These are phyloP conservation scores for Falco naumanni DNA, from an alignment of 2,797 vertebrate genomes.

Conservation along the genomic window DNA sequence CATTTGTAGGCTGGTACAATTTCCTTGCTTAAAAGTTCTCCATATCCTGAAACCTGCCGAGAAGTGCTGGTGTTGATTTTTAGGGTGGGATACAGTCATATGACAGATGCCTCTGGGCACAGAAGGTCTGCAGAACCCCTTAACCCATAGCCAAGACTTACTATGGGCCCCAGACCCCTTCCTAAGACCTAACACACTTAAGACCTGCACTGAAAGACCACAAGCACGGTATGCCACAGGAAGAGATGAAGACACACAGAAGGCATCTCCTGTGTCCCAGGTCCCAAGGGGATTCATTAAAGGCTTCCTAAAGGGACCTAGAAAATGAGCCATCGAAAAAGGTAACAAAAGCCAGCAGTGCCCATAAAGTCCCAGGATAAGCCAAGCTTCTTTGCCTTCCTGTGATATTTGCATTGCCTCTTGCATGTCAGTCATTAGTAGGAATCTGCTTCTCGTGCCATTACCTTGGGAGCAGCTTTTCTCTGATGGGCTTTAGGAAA, in stretches of 20 bases:
- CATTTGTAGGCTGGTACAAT: accelerated
- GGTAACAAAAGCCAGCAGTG: neutral
- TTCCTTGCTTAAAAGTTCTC: neutral
- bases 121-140: neutral
- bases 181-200: neutral
- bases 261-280: neutral
- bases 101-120: neutral
- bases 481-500: neutral
- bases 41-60: neutral
- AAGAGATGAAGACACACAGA: neutral
- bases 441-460: neutral
- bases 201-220: neutral
- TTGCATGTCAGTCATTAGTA: constrained; percentile 1
- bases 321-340: neutral
- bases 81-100: neutral
- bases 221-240: neutral
- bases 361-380: neutral
- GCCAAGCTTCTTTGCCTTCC: neutral
- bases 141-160: neutral
- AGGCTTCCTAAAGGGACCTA: neutral
- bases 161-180: neutral
- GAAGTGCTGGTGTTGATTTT: neutral
- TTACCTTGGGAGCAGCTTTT: neutral
- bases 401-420: neutral
- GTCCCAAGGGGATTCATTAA: neutral